Evolutionary conservation across 2,113 vertebrate genomes (phyloP), one percentile per base, ranked within the genome.

Genomic region (Anser brachyrhynchus): DNA sequence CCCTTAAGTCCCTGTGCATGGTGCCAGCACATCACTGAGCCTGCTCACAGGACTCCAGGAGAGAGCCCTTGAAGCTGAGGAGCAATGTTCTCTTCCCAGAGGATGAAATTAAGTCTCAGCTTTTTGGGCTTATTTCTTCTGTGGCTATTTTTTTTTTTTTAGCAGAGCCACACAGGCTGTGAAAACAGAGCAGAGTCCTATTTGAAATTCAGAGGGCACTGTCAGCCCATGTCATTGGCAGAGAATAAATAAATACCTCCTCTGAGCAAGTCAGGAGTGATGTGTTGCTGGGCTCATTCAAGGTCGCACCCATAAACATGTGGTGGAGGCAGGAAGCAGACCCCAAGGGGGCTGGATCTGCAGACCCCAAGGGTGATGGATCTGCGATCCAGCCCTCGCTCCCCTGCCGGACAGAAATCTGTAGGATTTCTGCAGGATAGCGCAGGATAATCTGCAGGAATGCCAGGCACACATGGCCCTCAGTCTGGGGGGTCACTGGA

Each of bases 121-220:
- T 87, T 28, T 64, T 4, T 23, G 75, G 46, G 52, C 23, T 90
- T 20, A 33, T 37, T 81, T n/a, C 17, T 46, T n/a, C 37, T 70
- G 55, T 54, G n/a, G 2, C 25, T 11, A 14, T 7, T 84, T 73
- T 22, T 35, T 20, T 26, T 52, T 52, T 54, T 54, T 52, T 51
- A 51, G 59, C 57, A 67, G 39, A 95, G 75, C 49, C 77, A 79
- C 81, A 29, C 58, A 66, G 89, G 41, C 21, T 23, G 2, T 29
- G 35, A 20, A 28, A 81, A 20, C 1, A 76, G 35, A 95, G 70
- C 44, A 0, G 23, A 87, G n/a, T 2, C 33, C 84, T 91, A 0
- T 23, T 96, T 96, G 90, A 86, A 91, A 96, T 96, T 93, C 93
- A 87, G 95, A 91, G 84, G 92, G 89, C 87, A 93, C 80, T 54